Evolutionary conservation across 2,888 invertebrate species (phyloP), one percentile per base, ranked within the genome.

Genomic region (Blera fallax): DNA sequence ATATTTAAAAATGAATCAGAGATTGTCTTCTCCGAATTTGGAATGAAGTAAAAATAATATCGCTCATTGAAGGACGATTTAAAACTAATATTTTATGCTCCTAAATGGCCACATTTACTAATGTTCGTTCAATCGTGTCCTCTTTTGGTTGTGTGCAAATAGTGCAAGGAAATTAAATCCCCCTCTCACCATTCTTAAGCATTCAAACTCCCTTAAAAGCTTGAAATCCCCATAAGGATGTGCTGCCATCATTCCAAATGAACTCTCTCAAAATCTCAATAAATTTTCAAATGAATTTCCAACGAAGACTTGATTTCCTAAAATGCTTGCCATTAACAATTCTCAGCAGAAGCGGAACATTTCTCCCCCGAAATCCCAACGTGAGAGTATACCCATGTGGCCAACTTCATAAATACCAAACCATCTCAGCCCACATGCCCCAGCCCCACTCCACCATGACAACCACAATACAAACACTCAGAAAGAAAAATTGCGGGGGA

Each of bases 401-500:
- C 48, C 60, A 60, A 58, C 60, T 72, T 60, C 60, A 72, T 72
- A 72, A 72, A 58, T 21, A 70, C 69, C 43, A 54, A 58, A 72
- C 48, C 60, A 72, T 64, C 52, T 54, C 74, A 21, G 64, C 73
- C 73, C 73, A 73, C 58, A 73, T 73, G 27, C 43, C 72, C 56
- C n/a, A n/a, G 62, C 62, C 14, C 1, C 45, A 2, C 58, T 48
- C n/a, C 50, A 58, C 54, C 67, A 67, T 50, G 14, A 32, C 29
- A 16, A 48, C 6, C 34, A 65, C 32, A 10, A 34, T 32, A 79
- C 29, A 43, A 32, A 50, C 40, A 52, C 50, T 40, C 21, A 11
- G 50, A 64, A 21, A 21, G 70, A 72, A 72, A 82, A 77, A 72
- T 72, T 82, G 77, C 82, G 82, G 82, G 82, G 82, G 77, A 72